Base-by-base conservation (phyloP, 2,113 vertebrate genomes). In the Stigmatopora nigra region DNA sequence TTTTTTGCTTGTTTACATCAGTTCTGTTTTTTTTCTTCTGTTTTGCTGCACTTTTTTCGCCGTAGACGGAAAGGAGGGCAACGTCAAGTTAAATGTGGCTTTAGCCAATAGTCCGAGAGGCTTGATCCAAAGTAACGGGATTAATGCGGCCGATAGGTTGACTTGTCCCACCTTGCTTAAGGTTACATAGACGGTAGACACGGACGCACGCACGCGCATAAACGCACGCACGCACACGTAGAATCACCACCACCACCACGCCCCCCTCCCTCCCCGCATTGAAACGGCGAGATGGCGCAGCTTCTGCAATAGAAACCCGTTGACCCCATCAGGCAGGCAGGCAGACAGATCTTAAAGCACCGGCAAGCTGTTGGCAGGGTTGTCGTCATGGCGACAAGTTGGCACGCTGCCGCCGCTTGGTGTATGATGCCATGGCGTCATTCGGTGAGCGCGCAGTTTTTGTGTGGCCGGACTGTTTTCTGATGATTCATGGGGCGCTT, bases 101-200 rank as follows among this genome's bases (percentile, higher is more conserved):
- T 79, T 78, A 67, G 20, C 15, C 68, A 41, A 2, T 52, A 62
- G 77, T 73, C 73, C 75, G 62, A 65, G 62, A 65, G 61, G 78
- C 72, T 64, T 70, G 70, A 77, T 75, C 77, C 78, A 78, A 62
- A 69, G 68, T 71, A 78, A 82, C 63, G 20, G 70, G 80, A 84
- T 83, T 86, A 83, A 70, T 63, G 59, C 41, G 20, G 19, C 41
- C 20, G 38, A 22, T 16, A 22, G 58, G 52, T 53, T 22, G 41
- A 61, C 59, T 22, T 15, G 59, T 45, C n/a, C 59, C 19, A 45
- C n/a, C 59, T 61, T 20, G 38, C 59, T 22, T 44, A 45, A 20
- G 41, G 41, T 45, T 61, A 22, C 12, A 22, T 22, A 13, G 13
- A 3, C 45, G 3, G 1, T 2, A 8, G 8, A 22, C 20, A 22